Percentiles rank a stretch among this genome's conserved stretches.
Conservation (phyloP, 2,888 invertebrate genomes). For the Morpho achilles region DNA sequence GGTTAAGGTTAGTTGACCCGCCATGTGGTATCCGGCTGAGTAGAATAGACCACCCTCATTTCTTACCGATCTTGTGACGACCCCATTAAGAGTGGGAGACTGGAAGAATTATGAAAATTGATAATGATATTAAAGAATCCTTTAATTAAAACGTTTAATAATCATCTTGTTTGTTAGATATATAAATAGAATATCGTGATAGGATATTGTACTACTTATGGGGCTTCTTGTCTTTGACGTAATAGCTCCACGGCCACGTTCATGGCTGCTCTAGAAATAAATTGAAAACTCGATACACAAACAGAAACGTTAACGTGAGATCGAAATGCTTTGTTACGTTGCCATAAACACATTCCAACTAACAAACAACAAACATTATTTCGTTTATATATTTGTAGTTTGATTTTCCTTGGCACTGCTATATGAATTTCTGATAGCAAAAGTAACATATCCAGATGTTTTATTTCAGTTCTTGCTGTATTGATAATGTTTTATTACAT, state of each 20-base stretch:
- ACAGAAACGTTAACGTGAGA: constrained; percentile 2
- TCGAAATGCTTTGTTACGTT: constrained; percentile 14
- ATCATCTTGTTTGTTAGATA: constrained; percentile 26
- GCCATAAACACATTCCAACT: constrained; percentile 10
- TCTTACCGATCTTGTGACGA: no score
- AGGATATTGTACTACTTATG: constrained; percentile 34
- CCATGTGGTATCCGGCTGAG: no score
- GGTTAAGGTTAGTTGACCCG: no score
- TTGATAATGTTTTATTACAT: no score
- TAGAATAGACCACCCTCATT: no score
- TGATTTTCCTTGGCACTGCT: constrained; percentile 6
- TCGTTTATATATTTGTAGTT: constrained; percentile 4
- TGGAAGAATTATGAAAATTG: no score
- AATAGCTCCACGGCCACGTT: constrained; percentile 62
- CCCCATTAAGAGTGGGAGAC: no score
- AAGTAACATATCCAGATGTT: constrained; percentile 3
- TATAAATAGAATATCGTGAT: constrained; percentile 43
- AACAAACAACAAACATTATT: constrained; percentile 5
- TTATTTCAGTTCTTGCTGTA: not conserved
- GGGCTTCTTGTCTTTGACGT: constrained; percentile 57
- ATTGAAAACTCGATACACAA: constrained; percentile 4
- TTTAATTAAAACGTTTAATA: no score
- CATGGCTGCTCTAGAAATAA: constrained; percentile 42
- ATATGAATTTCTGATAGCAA: constrained; percentile 6
- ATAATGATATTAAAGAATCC: no score